Conservation (phyloP, 1,140 invertebrate species). For the Helicoverpa zea region DNA sequence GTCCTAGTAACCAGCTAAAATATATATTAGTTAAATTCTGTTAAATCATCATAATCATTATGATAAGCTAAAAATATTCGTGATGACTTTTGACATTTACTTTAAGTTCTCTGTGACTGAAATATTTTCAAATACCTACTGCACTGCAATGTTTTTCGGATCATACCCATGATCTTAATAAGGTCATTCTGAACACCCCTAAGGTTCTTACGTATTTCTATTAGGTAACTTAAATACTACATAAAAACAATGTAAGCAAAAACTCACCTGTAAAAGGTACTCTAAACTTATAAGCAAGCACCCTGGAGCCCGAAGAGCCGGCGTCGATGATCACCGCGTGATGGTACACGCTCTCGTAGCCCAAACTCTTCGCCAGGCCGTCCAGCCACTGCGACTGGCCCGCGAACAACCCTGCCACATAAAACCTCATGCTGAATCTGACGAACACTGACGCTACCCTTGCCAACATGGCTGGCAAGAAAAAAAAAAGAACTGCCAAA, state of each 20-base stretch:
- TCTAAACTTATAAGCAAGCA: conserved; percentile 96
- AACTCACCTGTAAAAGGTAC: conserved; percentile 89
- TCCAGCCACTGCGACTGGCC: conserved; percentile 87
- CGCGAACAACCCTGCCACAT: conserved; percentile 74
- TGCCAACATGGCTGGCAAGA: not conserved
- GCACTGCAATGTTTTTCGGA: too few relatives aligned
- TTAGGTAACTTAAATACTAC: too few relatives aligned
- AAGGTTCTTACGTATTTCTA: too few relatives aligned
- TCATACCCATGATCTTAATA: too few relatives aligned
- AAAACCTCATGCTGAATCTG: conserved; percentile 10
- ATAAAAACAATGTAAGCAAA: not conserved
- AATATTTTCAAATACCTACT: too few relatives aligned
- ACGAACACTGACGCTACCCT: not conserved
- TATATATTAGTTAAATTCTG: too few relatives aligned
- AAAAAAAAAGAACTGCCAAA: conserved; percentile 42
- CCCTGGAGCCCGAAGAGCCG: conserved; percentile 97
- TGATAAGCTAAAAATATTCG: too few relatives aligned
- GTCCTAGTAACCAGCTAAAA: too few relatives aligned
- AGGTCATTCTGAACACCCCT: too few relatives aligned
- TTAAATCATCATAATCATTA: too few relatives aligned
- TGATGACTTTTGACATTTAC: too few relatives aligned
- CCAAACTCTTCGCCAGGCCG: conserved; percentile 89
- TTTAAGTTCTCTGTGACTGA: too few relatives aligned
- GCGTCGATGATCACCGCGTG: conserved; percentile 98
- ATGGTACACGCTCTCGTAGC: conserved; percentile 90